phyloP scores from a whole-genome alignment of 2,888 invertebrate genomes.

The Terebella lapidaria region DNA sequence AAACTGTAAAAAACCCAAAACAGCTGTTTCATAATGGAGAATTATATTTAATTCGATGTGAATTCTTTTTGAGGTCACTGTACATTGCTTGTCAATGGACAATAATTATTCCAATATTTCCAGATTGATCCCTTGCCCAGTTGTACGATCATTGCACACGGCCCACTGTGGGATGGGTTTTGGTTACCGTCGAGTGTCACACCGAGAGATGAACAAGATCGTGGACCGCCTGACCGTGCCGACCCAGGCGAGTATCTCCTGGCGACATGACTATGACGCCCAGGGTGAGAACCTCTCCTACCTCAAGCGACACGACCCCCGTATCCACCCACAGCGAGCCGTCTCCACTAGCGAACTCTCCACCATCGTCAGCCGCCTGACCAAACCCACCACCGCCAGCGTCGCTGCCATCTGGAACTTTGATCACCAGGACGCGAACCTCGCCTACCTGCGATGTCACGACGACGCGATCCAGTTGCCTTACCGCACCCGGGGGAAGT shows the following conservation, averaged over 20 bases:
- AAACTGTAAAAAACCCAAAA: too few relatives aligned
- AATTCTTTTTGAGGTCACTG: too few relatives aligned
- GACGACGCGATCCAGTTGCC: slow-evolving; percentile 7
- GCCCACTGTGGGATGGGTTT: too few relatives aligned
- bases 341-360: slow-evolving; percentile 29
- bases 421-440: slow-evolving; percentile 18
- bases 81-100: too few relatives aligned
- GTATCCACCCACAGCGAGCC: slow-evolving; percentile 20
- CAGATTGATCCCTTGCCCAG: too few relatives aligned
- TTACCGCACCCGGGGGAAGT: not conserved
- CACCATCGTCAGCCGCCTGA: slow-evolving; percentile 34
- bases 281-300: slow-evolving; percentile 11
- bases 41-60: too few relatives aligned
- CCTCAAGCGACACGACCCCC: slow-evolving; percentile 8
- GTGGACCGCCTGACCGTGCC: slow-evolving; percentile 33
- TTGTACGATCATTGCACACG: too few relatives aligned
- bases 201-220: slow-evolving; percentile 29
- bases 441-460: slow-evolving; percentile 5
- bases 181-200: slow-evolving; percentile 10
- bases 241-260: slow-evolving; percentile 30
- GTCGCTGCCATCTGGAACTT: slow-evolving; percentile 24
- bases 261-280: slow-evolving; percentile 16
- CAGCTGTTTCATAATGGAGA: too few relatives aligned
- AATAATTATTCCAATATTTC: too few relatives aligned
- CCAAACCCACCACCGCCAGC: slow-evolving; percentile 29